Evolutionary conservation across 2,113 vertebrate genomes (phyloP).

Genomic region (Cinclus mexicanus): DNA sequence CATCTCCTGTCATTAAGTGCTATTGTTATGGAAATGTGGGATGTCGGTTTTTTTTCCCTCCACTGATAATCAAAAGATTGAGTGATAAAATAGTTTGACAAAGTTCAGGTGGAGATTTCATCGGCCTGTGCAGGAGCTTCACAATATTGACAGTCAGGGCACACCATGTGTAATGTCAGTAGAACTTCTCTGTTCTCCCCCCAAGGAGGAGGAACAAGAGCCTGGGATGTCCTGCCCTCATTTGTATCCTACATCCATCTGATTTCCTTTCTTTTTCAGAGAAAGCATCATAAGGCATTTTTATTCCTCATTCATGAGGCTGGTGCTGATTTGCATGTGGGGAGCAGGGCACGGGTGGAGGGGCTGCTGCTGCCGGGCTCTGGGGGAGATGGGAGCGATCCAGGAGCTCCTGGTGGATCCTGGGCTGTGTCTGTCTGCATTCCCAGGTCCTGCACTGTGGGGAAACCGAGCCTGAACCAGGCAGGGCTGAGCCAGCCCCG

Average conservation of each 20-base stretch:
- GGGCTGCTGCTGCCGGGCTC: neutral
- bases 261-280: neutral
- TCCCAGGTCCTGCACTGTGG: rapidly evolving
- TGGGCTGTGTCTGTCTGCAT: rapidly evolving
- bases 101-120: slow-evolving; percentile 28
- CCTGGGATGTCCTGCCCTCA: neutral
- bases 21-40: neutral
- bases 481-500: neutral
- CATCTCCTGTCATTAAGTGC: neutral
- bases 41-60: rapidly evolving
- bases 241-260: neutral
- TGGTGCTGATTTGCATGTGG: neutral
- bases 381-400: rapidly evolving
- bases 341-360: rapidly evolving
- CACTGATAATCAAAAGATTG: neutral
- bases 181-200: neutral
- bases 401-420: neutral
- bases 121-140: neutral
- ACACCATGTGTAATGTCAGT: neutral
- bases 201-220: neutral
- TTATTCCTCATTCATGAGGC: neutral
- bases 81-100: neutral
- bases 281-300: neutral
- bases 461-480: neutral
- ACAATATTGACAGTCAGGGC: slow-evolving; percentile 4